Base-by-base conservation (phyloP, 2,888 invertebrate genomes). In the Clistopyga incitator region DNA sequence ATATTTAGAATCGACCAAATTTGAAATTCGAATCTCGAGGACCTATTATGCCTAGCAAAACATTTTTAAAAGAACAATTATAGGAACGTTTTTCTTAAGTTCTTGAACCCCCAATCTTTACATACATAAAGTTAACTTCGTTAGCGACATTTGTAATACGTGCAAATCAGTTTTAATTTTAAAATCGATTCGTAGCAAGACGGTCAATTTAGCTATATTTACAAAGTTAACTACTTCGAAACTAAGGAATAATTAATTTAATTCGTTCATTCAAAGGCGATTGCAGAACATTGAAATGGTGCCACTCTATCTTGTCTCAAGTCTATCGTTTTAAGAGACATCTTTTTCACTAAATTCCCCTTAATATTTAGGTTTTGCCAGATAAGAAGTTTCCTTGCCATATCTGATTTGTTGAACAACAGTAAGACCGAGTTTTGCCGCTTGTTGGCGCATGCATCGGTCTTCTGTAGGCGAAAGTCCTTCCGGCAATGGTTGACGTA, bases 401-500 rank as follows among this genome's bases (percentile, higher is more conserved):
- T 87, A 88, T 89, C 90, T 86, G 0, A n/a, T 59, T 25, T 88
- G 88, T 0, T 82, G 86, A 2, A 90, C 93, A 45, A 94, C 93
- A 85, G 93, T 93, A n/a, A 95, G 90, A 80, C 94, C 94, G 82
- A 94, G 92, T 85, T 90, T 89, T 25, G 93, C 91, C 77, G 95
- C 95, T 45, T 93, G 93, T 80, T 93, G 89, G 87, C 93, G 94
- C 47, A 95, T 90, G 87, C 94, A 94, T 18, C 93, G 91, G 38
- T 94, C 91, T 91, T 95, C 95, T 47, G 91, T 90, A 1, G 90
- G 81, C 87, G 93, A 94, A 2, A 95, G 89, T 11, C 93, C 93
- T 61, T 91, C 90, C 1, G 95, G 95, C 56, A 96, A 89, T 20
- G 93, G 92, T 54, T 95, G 92, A 78, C 94, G 94, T 74, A 93